Conservation (phyloP, 2,797 vertebrate genomes). For the Acropternis orthonyx region DNA sequence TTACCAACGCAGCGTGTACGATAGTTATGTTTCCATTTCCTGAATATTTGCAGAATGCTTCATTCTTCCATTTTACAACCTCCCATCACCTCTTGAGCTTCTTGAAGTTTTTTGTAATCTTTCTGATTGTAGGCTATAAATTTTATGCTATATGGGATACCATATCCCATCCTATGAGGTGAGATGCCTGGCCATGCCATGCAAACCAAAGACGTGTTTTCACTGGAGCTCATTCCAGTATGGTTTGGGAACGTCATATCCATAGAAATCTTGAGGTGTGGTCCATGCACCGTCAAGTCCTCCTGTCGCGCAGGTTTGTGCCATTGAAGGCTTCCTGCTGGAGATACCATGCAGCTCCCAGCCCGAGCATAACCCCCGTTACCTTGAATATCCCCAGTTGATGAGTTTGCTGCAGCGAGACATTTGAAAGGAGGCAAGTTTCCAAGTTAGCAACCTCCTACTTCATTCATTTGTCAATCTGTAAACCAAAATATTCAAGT, state of each 20-base stretch:
- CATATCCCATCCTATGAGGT: neutral
- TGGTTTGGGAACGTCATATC: neutral
- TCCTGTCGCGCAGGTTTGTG: fast-evolving
- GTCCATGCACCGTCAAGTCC: neutral
- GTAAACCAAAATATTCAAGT: neutral
- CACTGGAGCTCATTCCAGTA: neutral
- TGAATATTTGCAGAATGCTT: neutral
- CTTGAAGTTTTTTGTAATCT: neutral
- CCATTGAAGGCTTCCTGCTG: neutral
- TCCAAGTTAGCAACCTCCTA: neutral
- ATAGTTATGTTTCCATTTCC: neutral
- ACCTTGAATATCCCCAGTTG: neutral
- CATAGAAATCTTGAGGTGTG: neutral
- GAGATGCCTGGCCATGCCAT: neutral
- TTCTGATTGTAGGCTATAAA: neutral
- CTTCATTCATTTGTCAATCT: neutral
- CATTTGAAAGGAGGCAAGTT: neutral
- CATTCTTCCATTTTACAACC: neutral
- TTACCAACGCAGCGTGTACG: neutral
- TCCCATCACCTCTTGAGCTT: neutral
- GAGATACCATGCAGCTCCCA: neutral
- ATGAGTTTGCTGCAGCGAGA: neutral
- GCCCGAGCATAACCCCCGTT: neutral
- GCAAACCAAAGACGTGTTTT: neutral
- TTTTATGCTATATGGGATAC: neutral